These are phyloP conservation scores for Sinotaia quadrata DNA, from an alignment of 2,888 invertebrate genomes.

Conservation along the genomic window DNA sequence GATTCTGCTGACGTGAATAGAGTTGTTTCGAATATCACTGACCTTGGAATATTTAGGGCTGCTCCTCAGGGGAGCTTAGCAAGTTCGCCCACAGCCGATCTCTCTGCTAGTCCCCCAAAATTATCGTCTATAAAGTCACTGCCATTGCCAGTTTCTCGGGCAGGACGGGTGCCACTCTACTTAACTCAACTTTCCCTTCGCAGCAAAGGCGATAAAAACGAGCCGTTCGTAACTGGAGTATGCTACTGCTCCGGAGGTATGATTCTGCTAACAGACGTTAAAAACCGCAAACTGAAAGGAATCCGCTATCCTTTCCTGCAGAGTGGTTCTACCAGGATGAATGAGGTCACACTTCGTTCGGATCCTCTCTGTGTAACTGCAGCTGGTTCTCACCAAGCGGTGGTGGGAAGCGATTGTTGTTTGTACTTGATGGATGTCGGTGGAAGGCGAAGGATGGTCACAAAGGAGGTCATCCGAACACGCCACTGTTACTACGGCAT, in stretches of 20 bases:
- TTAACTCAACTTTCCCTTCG: background rate
- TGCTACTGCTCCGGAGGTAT: background rate
- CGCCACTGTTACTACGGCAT: slow-evolving; percentile 11
- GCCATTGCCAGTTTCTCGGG: too few species aligned
- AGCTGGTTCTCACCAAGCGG: background rate
- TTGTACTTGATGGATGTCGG: background rate
- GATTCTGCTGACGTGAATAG: background rate
- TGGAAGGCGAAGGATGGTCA: background rate
- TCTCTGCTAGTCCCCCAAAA: too few species aligned
- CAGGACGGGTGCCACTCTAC: background rate
- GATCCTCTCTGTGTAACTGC: slow-evolving; percentile 3
- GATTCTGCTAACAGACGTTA: slow-evolving; percentile 9
- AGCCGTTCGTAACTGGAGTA: slow-evolving; percentile 10
- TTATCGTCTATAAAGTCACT: too few species aligned
- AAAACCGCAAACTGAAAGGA: slow-evolving; percentile 4
- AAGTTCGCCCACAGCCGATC: too few species aligned
- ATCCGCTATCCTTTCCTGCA: background rate
- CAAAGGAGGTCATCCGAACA: background rate
- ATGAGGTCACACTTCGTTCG: background rate
- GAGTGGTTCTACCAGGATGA: background rate
- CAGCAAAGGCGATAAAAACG: background rate
- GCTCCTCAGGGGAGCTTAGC: background rate
- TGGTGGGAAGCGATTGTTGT: slow-evolving; percentile 8
- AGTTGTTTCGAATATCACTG: background rate
- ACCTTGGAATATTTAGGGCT: background rate